Evolutionary conservation across 2,113 vertebrate genomes (phyloP), one percentile per base, ranked within the genome.

Genomic region (Calonectris borealis): DNA sequence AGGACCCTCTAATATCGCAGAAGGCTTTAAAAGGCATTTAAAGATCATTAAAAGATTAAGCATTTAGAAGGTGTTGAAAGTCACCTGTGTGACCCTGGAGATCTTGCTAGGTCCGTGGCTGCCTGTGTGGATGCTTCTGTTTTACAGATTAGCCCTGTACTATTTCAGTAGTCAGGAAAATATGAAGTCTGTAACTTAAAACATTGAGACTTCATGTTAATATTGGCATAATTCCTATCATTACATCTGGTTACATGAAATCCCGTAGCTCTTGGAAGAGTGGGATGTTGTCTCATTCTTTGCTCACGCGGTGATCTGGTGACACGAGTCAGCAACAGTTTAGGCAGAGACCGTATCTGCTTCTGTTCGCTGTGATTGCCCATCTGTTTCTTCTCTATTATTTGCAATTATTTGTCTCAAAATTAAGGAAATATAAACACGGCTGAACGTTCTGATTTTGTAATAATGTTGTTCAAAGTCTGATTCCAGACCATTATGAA

Each of bases 361-460:
- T 96, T 94, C 62, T 85, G 8, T 94, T 96, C 73, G 11, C 52
- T 78, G 60, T 79, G 80, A 51, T 49, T 94, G 44, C 51, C 88
- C 95, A 73, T 97, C 94, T 97, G 85, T 84, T 97, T 89, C 60
- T 94, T 90, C 42, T 90, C 71, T 64, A 31, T 55, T 68, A 69
- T 73, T 84, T 94, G 62, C 77, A 72, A 38, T 90, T 94, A 94
- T 94, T 96, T 93, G 36, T 93, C 54, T 88, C 38, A 49, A 84
- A 82, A 92, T 38, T 86, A 94, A 91, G 48, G 58, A 76, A 85
- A 58, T 77, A 83, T 3, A 86, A 57, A 78, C n/a, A 52, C 2
- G 3, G 10, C 40, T 68, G n/a, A n/a, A n/a, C n/a, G 4, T 80
- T 87, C 29, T 88, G 19, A 11, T 93, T 95, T 86, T 83, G 9